These are phyloP conservation scores for Sciurus niger DNA, from an alignment of 2,113 vertebrate genomes.

Conservation along the genomic window DNA sequence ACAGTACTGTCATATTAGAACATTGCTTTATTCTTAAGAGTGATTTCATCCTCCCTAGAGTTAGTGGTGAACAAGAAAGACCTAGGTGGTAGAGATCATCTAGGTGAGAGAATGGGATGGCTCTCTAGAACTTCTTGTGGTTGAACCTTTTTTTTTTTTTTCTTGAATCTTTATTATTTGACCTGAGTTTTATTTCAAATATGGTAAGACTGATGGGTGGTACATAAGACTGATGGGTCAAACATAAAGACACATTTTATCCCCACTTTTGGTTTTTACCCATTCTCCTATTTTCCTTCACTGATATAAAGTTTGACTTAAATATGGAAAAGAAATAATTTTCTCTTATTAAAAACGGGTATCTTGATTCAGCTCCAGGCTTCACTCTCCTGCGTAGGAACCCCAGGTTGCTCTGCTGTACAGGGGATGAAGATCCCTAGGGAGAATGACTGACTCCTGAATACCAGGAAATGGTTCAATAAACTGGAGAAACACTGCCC, in stretches of 20 bases:
- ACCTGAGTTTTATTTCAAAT: conserved; percentile 19
- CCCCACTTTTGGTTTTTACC: not conserved
- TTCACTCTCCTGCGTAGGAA: no score
- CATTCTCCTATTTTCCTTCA: not conserved
- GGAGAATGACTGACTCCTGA: no score
- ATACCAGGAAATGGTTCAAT: no score
- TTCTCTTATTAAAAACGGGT: conserved; percentile 27
- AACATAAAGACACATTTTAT: not conserved
- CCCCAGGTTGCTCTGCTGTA: no score
- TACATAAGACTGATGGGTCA: not conserved
- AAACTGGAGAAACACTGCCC: no score
- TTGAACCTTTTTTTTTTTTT: not conserved
- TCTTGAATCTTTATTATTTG: not conserved
- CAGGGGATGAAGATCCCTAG: no score
- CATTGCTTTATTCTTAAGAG: not conserved
- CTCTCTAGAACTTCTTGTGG: not conserved
- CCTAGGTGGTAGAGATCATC: not conserved
- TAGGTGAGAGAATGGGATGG: not conserved
- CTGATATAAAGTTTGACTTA: conserved; percentile 3
- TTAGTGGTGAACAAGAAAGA: not conserved
- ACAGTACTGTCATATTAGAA: not conserved
- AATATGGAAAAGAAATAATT: not conserved
- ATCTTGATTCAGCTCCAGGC: no score
- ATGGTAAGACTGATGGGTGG: not conserved
- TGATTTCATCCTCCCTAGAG: not conserved